A percentile compares a stretch with the other conserved stretches of the same genome.
Conservation (phyloP, 2,888 invertebrate genomes). For the Tenthredo notha region DNA sequence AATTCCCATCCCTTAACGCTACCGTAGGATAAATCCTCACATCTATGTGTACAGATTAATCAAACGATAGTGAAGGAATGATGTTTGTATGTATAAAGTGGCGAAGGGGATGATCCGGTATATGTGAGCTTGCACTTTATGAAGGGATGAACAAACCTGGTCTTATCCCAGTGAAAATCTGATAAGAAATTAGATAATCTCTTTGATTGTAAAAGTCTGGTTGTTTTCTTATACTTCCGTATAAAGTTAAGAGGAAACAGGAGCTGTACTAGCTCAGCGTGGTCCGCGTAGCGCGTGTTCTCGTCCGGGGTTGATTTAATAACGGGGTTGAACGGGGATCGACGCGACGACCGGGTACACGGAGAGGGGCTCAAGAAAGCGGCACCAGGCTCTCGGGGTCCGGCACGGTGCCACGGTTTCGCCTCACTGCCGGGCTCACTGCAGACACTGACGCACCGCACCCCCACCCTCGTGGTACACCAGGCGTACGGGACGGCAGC, state of each 20-base stretch:
- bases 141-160: not conserved
- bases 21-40: not conserved
- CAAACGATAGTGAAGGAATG: not conserved
- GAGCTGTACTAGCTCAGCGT: not conserved
- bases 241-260: not conserved
- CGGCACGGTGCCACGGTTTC: slow-evolving; percentile 76
- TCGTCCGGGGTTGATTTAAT: slow-evolving; percentile 33
- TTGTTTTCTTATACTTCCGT: not conserved
- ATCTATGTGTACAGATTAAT: not conserved
- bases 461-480: slow-evolving; percentile 68
- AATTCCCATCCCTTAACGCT: not conserved
- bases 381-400: slow-evolving; percentile 72
- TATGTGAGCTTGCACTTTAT: not conserved
- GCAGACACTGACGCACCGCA: slow-evolving; percentile 76
- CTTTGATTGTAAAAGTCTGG: not conserved
- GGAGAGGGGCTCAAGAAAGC: slow-evolving; percentile 60
- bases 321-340: slow-evolving; percentile 26
- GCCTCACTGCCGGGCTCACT: slow-evolving; percentile 77
- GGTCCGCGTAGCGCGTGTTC: slow-evolving; percentile 30
- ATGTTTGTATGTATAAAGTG: not conserved
- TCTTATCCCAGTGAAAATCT: not conserved
- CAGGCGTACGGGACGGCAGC: slow-evolving; percentile 66
- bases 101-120: not conserved
- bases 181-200: not conserved
- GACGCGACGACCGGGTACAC: slow-evolving; percentile 44